Base-by-base conservation (phyloP, 2,797 vertebrate species). In the Falco biarmicus region DNA sequence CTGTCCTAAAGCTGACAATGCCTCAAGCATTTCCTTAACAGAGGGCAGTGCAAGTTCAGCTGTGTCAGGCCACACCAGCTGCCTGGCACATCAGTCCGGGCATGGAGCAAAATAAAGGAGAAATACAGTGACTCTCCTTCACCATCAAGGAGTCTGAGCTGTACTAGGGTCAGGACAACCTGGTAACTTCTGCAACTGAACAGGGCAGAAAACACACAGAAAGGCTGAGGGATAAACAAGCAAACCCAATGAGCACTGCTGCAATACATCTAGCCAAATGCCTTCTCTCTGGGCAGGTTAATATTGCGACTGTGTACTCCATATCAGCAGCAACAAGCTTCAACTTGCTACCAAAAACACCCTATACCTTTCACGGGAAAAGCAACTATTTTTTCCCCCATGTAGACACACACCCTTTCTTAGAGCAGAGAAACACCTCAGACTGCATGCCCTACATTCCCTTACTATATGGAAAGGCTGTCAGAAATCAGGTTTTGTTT, bases 21-120 rank as follows among this genome's bases (percentile, higher is more conserved):
- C 81, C 84, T 85, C 48, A 56, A 87, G 87, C 75, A 89, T 87
- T 95, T 94, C 93, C 93, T 84, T 91, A 77, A 76, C 63, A 83
- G 78, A 71, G 81, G 70, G 78, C 84, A 93, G 87, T 25, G 41
- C 26, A 21, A 93, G 89, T 92, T 95, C 78, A 95, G 77, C 90
- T 90, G 59, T 51, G 47, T 82, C 86, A 66, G 74, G 54, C 88
- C 77, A 63, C 56, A 73, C 60, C 89, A 90, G 86, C 78, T 96
- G 90, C 92, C 81, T 80, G 89, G 78, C 66, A 87, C 3, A 0
- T 34, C 56, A 84, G 43, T 13, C 56, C 3, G 15, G 84, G 60
- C 34, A 80, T 0, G 0, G 56, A 79, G 31, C 21, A 70, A 89
- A 94, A 66, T 4, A 59, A 45, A 78, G 78, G 74, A 51, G 63